These are phyloP conservation scores for Flexamia atlantica DNA, from an alignment of 2,888 invertebrate species.

Conservation along the genomic window DNA sequence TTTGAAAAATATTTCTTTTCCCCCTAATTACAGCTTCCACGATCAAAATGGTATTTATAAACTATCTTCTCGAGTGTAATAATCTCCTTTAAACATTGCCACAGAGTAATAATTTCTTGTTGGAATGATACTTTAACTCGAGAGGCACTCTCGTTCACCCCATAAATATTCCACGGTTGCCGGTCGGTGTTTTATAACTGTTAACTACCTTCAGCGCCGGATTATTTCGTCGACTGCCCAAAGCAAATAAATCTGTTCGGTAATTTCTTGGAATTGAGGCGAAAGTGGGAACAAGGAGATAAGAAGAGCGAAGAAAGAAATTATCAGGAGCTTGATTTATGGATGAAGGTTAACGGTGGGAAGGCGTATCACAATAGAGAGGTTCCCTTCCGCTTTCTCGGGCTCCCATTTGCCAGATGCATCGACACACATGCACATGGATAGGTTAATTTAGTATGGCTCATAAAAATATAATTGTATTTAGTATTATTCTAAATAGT, in stretches of 20 bases:
- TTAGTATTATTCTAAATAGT: too few species aligned
- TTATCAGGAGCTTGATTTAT: slow-evolving; percentile 13
- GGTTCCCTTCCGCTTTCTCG: slow-evolving; percentile 15
- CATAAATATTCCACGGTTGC: background rate
- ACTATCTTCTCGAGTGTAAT: too few species aligned
- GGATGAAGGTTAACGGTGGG: slow-evolving; percentile 40
- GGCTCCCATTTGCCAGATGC: background rate
- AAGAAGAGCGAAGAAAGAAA: slow-evolving; percentile 5
- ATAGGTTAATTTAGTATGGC: too few species aligned
- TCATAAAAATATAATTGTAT: too few species aligned
- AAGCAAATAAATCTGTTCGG: slow-evolving; percentile 16
- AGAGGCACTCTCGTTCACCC: background rate
- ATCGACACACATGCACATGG: background rate
- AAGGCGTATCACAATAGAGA: slow-evolving; percentile 20
- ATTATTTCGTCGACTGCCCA: slow-evolving; percentile 18
- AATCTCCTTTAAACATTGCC: background rate
- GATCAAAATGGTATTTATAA: too few species aligned
- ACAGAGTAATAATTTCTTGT: background rate
- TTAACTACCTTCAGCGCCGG: background rate
- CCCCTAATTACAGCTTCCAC: too few species aligned
- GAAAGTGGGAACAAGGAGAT: slow-evolving; percentile 24
- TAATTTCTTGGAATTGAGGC: slow-evolving; percentile 18
- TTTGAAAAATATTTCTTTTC: too few species aligned
- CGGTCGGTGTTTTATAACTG: background rate
- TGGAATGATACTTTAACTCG: background rate